Evolutionary conservation across 1,140 invertebrate species (phyloP), one percentile per base, ranked within the genome.

Genomic region (Lordiphosa stackelbergi): DNA sequence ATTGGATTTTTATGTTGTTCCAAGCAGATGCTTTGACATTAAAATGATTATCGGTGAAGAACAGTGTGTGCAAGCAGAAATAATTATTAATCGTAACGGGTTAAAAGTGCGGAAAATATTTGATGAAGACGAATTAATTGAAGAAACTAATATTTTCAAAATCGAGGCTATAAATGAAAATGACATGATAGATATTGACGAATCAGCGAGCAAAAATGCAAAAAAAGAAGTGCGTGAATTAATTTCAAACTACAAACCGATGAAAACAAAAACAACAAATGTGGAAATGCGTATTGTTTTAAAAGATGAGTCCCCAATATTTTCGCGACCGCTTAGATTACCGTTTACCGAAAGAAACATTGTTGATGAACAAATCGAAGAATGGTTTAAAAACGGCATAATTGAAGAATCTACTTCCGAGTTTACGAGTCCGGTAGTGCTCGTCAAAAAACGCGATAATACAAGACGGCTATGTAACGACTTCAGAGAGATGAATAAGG

Each of bases 291-390:
- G 40, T 9, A 55, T 46, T 31, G 28, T 34, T 7, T 8, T 55
- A 19, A 22, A 36, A 16, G 53, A 45, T 35, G 53, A 56, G 34
- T 34, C 41, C 4, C 42, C 45, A 12, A 57, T 40, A 48, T 57
- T 12, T 48, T 41, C n/a, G 12, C 24, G 16, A 6, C 43, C 46
- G 10, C 45, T 19, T 10, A 22, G 45, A 49, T 10, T 48, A 10
- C 7, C 55, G 6, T 49, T 57, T 11, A 42, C 9, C 2, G 36
- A 62, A 54, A 41, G 40, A 34, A 13, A 16, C 28, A 46, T 56
- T 40, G 53, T 64, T 19, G 53, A 64, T 24, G 49, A 60, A 37
- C 48, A 52, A 36, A 53, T 53, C 6, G 36, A 53, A 41, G 35
- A 40, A 36, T 49, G 34, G 31, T 9, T 38, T 3, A 4, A 36